Conservation (phyloP, 2,888 invertebrate species). For the Agelastica alni region DNA sequence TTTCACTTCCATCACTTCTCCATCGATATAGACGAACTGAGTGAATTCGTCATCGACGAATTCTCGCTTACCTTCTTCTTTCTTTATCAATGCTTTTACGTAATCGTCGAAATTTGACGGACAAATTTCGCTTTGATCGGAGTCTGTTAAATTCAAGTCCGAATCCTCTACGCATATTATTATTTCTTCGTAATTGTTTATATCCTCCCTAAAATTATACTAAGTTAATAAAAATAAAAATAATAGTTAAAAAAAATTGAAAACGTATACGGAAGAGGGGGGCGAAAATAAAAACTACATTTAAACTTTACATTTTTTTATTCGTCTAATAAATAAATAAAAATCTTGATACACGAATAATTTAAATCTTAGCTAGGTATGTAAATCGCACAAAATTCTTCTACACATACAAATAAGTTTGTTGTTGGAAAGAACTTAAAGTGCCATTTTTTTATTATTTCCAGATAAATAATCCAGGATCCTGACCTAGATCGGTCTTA, state of each 20-base stretch:
- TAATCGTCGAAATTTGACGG: too few relatives aligned
- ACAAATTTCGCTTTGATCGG: too few relatives aligned
- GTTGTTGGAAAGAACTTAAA: too few relatives aligned
- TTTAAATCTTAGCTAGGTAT: too few relatives aligned
- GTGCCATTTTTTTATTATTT: too few relatives aligned
- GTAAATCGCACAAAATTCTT: too few relatives aligned
- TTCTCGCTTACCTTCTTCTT: background rate
- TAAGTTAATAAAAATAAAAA: conserved; percentile 28
- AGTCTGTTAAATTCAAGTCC: too few relatives aligned
- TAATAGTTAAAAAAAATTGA: conserved; percentile 4
- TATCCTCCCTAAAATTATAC: conserved; percentile 30
- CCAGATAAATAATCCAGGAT: too few relatives aligned
- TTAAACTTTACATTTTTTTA: conserved; percentile 5
- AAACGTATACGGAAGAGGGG: background rate
- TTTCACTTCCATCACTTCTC: background rate
- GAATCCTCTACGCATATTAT: conserved; percentile 24
- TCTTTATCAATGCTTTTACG: too few relatives aligned
- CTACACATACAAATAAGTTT: too few relatives aligned
- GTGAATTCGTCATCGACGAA: conserved; percentile 1
- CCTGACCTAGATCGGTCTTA: too few relatives aligned
- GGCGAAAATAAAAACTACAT: background rate
- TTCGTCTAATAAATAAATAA: conserved; percentile 13
- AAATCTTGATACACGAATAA: background rate
- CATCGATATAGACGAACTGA: conserved; percentile 7
- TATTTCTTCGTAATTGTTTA: conserved; percentile 32